A percentile compares a stretch with the other conserved stretches of the same genome.
Evolutionary conservation across 2,113 vertebrate species (phyloP).

Genomic region (Nycticryphes semicollaris): DNA sequence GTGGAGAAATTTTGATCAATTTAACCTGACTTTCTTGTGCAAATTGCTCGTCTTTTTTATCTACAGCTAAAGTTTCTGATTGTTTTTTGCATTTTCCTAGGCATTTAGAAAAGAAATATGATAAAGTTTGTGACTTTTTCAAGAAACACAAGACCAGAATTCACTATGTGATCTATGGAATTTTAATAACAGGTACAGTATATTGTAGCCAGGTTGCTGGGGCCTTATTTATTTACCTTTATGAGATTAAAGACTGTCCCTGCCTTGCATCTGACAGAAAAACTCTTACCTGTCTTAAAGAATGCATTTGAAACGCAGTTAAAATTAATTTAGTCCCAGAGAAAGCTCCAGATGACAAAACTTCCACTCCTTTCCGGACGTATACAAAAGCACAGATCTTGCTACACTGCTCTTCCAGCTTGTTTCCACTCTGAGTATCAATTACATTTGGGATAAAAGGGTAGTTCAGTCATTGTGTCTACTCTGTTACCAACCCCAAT

Average conservation of each 20-base stretch:
- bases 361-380: not conserved
- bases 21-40: not conserved
- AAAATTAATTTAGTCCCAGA: not conserved
- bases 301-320: not conserved
- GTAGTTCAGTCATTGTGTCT: not conserved
- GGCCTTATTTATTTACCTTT: not conserved
- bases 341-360: not conserved
- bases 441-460: not conserved
- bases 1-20: not conserved
- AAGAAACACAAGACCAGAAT: constrained; percentile 71
- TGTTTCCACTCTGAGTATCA: not conserved
- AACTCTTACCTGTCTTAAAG: not conserved
- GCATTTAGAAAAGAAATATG: constrained; percentile 72
- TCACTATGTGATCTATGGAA: constrained; percentile 33
- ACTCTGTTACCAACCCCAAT: not conserved
- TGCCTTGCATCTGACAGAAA: not conserved
- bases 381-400: not conserved
- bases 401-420: not conserved
- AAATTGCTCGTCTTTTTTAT: not conserved
- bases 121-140: constrained; percentile 53
- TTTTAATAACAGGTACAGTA: constrained; percentile 78
- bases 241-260: not conserved
- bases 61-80: not conserved
- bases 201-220: not conserved
- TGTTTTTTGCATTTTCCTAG: constrained; percentile 59